Percentiles rank a stretch among this genome's conserved stretches.
Evolutionary conservation across 2,888 invertebrate genomes (phyloP).

Genomic region (Eupithecia pulchellata): DNA sequence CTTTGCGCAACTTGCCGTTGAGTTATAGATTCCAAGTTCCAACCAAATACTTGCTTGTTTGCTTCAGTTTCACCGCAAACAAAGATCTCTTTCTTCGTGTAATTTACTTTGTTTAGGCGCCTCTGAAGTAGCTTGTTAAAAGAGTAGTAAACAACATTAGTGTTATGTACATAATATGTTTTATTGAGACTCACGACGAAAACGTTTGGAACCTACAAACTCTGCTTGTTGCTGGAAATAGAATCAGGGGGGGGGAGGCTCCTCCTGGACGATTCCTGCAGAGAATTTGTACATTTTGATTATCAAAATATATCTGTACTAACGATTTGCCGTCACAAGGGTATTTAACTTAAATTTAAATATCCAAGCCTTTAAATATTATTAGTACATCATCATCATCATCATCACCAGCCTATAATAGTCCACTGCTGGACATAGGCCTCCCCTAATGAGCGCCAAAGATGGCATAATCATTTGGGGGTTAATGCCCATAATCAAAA

Average conservation of each 20-base stretch:
- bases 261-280: neutral
- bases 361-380: no score
- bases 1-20: conserved; percentile 80
- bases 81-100: conserved; percentile 68
- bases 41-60: conserved; percentile 82
- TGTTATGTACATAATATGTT: neutral
- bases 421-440: no score
- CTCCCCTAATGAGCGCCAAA: no score
- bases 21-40: conserved; percentile 84
- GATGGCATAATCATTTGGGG: no score
- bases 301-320: no score
- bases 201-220: neutral
- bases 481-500: no score
- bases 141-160: conserved; percentile 3
- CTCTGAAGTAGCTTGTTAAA: neutral
- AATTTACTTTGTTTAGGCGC: conserved; percentile 20
- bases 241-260: accelerated
- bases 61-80: conserved; percentile 78
- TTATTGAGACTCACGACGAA: conserved; percentile 5
- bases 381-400: no score
- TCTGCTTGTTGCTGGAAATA: neutral
- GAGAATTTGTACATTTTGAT: neutral
- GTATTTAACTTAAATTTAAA: no score
- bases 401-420: no score
- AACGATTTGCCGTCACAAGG: no score